These are phyloP conservation scores for Corythornis cristatus DNA, from an alignment of 2,113 vertebrate genomes.

Conservation along the genomic window DNA sequence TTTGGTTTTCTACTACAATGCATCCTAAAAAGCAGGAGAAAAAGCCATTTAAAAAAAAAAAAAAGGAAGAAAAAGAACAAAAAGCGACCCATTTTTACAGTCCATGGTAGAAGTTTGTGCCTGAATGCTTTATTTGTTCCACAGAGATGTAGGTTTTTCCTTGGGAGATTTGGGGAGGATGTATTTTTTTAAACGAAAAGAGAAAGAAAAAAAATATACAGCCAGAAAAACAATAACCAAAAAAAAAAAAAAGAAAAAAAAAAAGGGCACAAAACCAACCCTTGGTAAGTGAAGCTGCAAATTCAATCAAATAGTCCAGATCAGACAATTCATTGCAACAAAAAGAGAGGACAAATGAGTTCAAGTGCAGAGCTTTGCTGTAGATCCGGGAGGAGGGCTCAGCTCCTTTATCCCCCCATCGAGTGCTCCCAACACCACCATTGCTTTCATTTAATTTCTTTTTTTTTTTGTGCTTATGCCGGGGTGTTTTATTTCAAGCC, in stretches of 20 bases:
- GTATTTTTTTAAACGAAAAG: background rate
- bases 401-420: conserved; percentile 21
- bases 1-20: conserved; percentile 31
- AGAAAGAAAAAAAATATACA: background rate
- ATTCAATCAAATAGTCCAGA: background rate
- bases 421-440: conserved; percentile 18
- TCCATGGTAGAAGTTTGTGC: conserved; percentile 12
- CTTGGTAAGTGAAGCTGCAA: background rate
- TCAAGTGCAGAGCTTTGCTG: background rate
- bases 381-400: conserved; percentile 58
- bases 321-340: background rate
- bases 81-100: background rate
- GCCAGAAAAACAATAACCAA: background rate
- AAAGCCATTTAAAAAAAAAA: background rate
- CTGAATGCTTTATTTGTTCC: conserved; percentile 44
- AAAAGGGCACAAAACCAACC: background rate
- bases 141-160: conserved; percentile 28
- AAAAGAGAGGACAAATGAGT: background rate
- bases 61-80: background rate
- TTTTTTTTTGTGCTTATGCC: background rate
- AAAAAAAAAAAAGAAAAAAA: background rate
- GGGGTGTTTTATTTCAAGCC: conserved; percentile 12
- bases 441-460: background rate
- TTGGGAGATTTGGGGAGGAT: conserved; percentile 3
- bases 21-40: conserved; percentile 44